Evolutionary conservation across 2,797 vertebrate genomes (phyloP).

Genomic region (Rhynchotus rufescens): DNA sequence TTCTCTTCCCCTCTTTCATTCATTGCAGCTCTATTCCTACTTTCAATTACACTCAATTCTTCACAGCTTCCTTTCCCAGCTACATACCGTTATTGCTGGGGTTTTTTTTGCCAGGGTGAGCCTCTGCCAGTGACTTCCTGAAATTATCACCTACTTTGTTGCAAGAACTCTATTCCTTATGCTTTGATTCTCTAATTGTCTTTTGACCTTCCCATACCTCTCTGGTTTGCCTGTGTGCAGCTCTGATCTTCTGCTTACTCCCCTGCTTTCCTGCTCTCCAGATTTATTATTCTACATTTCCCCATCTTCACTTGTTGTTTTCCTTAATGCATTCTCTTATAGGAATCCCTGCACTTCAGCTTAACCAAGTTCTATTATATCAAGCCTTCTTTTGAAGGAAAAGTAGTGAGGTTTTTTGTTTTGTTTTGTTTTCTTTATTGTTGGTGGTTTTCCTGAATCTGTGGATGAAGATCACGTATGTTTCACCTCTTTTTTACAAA

Average conservation of each 20-base stretch:
- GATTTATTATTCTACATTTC: background rate
- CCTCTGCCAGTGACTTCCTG: background rate
- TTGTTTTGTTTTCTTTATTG: no score
- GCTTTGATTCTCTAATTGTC: background rate
- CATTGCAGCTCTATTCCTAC: background rate
- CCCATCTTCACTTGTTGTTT: background rate
- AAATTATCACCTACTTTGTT: background rate
- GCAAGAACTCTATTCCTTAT: background rate
- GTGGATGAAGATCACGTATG: background rate
- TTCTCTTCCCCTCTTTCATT: conserved; percentile 8
- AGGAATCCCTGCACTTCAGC: background rate
- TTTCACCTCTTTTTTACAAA: background rate
- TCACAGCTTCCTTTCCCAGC: background rate
- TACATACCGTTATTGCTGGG: background rate
- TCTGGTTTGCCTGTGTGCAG: background rate
- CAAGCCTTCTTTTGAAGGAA: background rate
- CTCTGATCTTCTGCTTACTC: background rate
- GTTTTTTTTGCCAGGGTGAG: background rate
- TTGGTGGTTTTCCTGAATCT: background rate
- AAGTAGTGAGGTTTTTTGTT: background rate
- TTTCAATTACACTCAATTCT: conserved; percentile 11
- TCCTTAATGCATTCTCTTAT: background rate
- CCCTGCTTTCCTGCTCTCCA: accelerated
- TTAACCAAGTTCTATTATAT: background rate
- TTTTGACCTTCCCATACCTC: background rate